Base-by-base conservation (phyloP, 2,888 invertebrate genomes). In the Hypsopygia costalis region DNA sequence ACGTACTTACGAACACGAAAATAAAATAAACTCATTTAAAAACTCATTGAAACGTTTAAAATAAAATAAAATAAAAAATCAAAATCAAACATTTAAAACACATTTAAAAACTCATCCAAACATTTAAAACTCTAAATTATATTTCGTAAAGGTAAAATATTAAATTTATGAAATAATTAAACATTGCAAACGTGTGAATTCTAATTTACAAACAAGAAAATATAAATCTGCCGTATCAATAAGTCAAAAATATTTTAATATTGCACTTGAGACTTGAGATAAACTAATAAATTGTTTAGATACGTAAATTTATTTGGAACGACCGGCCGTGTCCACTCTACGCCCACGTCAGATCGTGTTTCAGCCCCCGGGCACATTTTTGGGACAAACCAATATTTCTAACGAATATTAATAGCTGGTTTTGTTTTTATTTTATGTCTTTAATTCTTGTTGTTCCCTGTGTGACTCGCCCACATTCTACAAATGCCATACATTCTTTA, bases 311-410 rank as follows among this genome's bases (percentile, higher is more conserved):
- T 62, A 68, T 70, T 62, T 64, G 67, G 53, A 52, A 50, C 47
- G 40, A 30, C 55, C 40, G 34, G 45, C 53, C 75, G 59, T 70
- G 69, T 81, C 85, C 82, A 73, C 75, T 78, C 70, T 62, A 72
- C 83, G 68, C 86, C 86, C 79, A 85, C 87, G 71, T 69, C 45
- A 65, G 66, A 70, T 81, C 81, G 69, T 59, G 70, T 80, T 80
- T 77, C 86, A 82, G 86, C 86, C 87, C 74, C 81, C 68, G 80
- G 87, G 83, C 83, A 68, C 78, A 80, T 81, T 78, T 86, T 87
- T 81, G 82, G 83, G 83, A 86, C 85, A 87, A 86, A 82, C 86
- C 83, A 83, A 86, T 87, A 86, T 81, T 79, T 86, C 82, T 83
- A 88, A 86, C 83, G 81, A 87, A 82, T 87, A 87, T 87, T 87